These are phyloP conservation scores for Ericerus pela DNA, from an alignment of 1,140 invertebrate genomes.

Conservation along the genomic window DNA sequence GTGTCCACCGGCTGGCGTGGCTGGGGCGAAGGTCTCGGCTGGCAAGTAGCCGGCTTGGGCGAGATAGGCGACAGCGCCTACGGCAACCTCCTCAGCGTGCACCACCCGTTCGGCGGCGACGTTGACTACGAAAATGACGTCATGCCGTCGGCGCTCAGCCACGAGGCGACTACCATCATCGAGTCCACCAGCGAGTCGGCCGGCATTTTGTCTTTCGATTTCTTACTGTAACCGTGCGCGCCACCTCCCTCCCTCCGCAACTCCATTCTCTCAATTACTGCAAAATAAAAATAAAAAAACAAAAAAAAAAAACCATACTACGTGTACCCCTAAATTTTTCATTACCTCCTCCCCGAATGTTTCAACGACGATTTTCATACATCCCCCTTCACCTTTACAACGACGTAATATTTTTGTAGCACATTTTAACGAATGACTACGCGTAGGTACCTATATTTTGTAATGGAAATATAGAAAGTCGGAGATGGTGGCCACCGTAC, in stretches of 20 bases:
- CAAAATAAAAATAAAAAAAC: no score
- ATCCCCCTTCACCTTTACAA: no score
- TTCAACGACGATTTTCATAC: no score
- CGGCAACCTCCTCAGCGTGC: not conserved
- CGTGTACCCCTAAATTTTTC: no score
- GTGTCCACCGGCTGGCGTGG: not conserved
- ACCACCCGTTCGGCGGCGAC: not conserved
- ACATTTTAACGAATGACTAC: no score
- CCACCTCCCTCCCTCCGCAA: not conserved
- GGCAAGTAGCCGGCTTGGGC: not conserved
- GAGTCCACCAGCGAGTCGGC: not conserved
- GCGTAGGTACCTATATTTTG: no score
- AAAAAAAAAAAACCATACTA: no score
- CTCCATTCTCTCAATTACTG: no score
- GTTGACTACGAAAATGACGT: conserved; percentile 11
- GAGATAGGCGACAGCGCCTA: not conserved
- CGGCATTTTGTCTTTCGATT: conserved; percentile 1
- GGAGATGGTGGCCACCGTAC: no score
- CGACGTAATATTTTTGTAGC: no score
- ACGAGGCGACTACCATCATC: not conserved
- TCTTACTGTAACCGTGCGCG: not conserved
- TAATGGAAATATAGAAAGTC: no score
- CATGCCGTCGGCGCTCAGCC: conserved; percentile 11
- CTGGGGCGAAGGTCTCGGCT: conserved; percentile 2
- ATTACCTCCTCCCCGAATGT: no score